Evolutionary conservation across 2,888 invertebrate species (phyloP), one percentile per base, ranked within the genome.

Genomic region (Tipula vernalis): DNA sequence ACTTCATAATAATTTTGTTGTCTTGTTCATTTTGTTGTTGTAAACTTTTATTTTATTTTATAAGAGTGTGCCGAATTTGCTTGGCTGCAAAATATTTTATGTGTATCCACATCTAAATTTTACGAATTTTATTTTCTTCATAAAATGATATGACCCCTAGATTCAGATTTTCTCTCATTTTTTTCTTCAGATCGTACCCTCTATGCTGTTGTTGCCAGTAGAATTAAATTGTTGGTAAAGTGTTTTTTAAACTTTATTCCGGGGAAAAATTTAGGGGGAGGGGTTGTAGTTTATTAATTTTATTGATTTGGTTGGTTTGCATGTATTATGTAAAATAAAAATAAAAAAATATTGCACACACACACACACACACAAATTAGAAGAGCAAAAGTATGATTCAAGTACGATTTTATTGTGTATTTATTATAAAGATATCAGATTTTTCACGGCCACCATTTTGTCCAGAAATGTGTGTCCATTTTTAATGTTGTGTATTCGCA

Each of bases 171-270:
- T 71, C 71, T 71, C 28, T 71, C 18, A 71, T 28, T 71, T 71
- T 71, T 71, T 10, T 71, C 71, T 71, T 71, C 71, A 71, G 71
- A 71, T 71, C 12, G 10, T 28, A 28, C 28, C 71, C 71, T 71
- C 71, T 71, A 71, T 71, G 71, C 71, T 71, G 71, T 71, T 71
- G 71, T 71, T 71, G 71, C 71, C 71, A 71, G 71, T 71, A 71
- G 71, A 71, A 10, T 71, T 57, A 71, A 71, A 71, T 28, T 71
- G 3, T 71, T 71, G 71, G 71, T 71, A 71, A 71, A 28, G 28
- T 28, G 71, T 71, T 71, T n/a, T n/a, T 10, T 28, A 71, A 71
- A 71, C 18, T 71, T 28, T 71, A 71, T 71, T 8, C 28, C 71
- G 71, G 28, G 18, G 71, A 71, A 10, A 71, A 8, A 10, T 28